Evolutionary conservation across 2,113 vertebrate species (phyloP), one percentile per base, ranked within the genome.

Genomic region (Gavia stellata): DNA sequence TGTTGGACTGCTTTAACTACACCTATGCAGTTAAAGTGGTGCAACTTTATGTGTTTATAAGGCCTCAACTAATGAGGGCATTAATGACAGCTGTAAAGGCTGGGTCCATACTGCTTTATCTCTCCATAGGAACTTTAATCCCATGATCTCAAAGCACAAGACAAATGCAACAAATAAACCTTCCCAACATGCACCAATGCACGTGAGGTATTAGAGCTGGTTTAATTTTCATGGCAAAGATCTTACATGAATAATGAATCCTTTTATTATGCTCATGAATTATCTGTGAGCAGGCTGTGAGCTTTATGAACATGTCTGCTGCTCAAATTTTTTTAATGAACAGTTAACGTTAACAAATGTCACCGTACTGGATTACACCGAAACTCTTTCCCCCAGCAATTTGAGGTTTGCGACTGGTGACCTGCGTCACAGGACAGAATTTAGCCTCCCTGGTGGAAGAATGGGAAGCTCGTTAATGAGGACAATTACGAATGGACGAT

Each of bases 251-350:
- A 95, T 95, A 97, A 96, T 95, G 95, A 95, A 95, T 92, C 87
- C 79, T 91, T 94, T 92, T 96, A 97, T 96, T 94, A 89, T 91
- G 81, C 80, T 96, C 94, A 95, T 95, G 94, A 96, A 96, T 95
- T 97, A 97, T 85, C 92, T 81, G 92, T 86, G 92, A 93, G 87
- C 62, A 25, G 94, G 83, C 85, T 95, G 79, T 78, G 86, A 88
- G 87, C 91, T 96, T 96, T 93, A 93, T 84, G 96, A 93, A 96
- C 92, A 78, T 47, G 86, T 91, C 89, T 94, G 78, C 89, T 79
- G 82, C 59, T 95, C 79, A 79, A 72, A 93, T 72, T 23, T 78
- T 86, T 96, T 94, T 94, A 94, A 97, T 92, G 92, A 96, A 68
- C 71, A 94, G 83, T 86, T 90, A 89, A 44, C 3, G 1, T 94